phyloP scores from a whole-genome alignment of 2,888 invertebrate genomes.

The Prosapia bicincta region DNA sequence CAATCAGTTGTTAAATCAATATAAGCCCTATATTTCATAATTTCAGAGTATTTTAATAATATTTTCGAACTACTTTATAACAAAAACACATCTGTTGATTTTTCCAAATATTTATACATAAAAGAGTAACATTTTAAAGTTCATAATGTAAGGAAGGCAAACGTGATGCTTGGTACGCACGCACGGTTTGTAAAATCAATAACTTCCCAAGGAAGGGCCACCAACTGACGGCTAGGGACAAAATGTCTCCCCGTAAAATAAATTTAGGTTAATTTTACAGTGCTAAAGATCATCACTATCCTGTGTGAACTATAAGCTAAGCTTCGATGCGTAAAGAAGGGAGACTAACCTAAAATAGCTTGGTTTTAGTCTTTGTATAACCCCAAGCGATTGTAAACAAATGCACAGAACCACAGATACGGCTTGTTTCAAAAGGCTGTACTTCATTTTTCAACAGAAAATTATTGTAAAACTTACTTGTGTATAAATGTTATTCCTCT shows the following conservation, averaged over 20 bases:
- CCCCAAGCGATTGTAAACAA: not conserved
- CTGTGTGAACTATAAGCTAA: not conserved
- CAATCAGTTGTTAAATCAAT: no score
- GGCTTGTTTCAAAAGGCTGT: not conserved
- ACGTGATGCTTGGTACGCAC: conserved; percentile 20
- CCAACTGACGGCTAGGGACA: conserved; percentile 9
- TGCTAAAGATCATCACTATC: not conserved
- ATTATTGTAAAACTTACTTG: not conserved
- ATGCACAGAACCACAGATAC: not conserved
- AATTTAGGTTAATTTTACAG: not conserved
- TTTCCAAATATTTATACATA: not conserved
- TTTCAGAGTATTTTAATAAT: no score
- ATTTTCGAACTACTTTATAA: no score
- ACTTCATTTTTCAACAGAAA: not conserved
- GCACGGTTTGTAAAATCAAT: conserved; percentile 30
- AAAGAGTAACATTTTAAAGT: conserved; percentile 6
- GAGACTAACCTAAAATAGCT: not conserved
- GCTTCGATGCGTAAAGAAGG: not conserved
- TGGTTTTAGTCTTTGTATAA: not conserved
- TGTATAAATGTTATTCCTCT: not conserved
- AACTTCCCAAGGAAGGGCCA: conserved; percentile 23
- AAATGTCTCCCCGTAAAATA: not conserved
- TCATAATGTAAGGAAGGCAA: conserved; percentile 1
- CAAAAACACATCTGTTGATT: not conserved
- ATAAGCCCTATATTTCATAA: no score